Evolutionary conservation across 1,140 invertebrate species (phyloP), one percentile per base, ranked within the genome.

Genomic region (Nasonia giraulti): DNA sequence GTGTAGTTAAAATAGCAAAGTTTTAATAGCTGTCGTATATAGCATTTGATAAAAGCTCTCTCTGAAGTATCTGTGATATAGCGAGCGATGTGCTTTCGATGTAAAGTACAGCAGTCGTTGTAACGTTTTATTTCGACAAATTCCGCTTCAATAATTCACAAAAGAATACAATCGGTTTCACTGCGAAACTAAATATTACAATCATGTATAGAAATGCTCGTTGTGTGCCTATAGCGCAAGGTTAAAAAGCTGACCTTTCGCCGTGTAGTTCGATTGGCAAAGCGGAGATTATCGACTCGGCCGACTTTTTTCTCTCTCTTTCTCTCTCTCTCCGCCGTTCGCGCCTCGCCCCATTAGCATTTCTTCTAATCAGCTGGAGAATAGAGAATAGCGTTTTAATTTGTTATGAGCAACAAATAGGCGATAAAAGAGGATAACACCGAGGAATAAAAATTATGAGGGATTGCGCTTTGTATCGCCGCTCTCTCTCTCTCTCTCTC

Each of bases 11-110:
- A 27, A 27, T 27, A 27, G 27, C 27, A 27, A 76, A 76, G 40
- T 76, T 76, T 76, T 76, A 50, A 76, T 76, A 50, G 23, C 8
- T 47, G 11, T 2, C 74, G 55, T n/a, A n/a, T n/a, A n/a, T 62
- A n/a, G 6, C 17, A 62, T 62, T 44, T 44, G 40, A 44, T 44
- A 44, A 44, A 44, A 44, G 40, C 40, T 44, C 40, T 44, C 40
- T 44, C 40, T 44, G 33, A 37, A 37, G 33, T 37, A 37, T 37
- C 33, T 4, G 33, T 37, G 33, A 37, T 37, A 37, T 6, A 44
- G 1, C 8, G 40, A 44, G 40, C 8, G 10, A 44, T 44, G 8
- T 2, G 40, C 6, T 44, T 44, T 44, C 6, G 8, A 5, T 44
- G 33, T 37, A 44, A 44, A 8, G 40, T 10, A 44, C 37, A 40